A percentile compares a stretch with the other conserved stretches of the same genome.
These are phyloP conservation scores for Leptopilina syphax DNA, from an alignment of 2,888 invertebrate species.

Conservation along the genomic window DNA sequence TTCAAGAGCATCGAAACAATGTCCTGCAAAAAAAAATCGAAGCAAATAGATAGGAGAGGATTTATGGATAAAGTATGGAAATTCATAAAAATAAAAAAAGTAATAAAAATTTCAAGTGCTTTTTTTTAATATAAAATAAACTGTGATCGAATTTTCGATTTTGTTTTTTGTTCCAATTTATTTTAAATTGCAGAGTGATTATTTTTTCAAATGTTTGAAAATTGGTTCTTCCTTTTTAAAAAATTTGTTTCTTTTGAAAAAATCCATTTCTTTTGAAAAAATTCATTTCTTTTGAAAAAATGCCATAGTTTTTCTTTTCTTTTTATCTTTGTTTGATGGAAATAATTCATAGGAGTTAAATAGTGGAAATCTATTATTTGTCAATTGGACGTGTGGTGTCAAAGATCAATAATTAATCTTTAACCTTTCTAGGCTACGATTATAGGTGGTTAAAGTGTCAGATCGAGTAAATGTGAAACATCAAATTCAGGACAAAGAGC, in stretches of 20 bases:
- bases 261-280: no score
- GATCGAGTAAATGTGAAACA: constrained; percentile 16
- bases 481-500: constrained; percentile 34
- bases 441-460: background rate
- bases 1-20: background rate
- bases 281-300: no score
- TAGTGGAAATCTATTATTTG: background rate
- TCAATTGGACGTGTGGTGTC: background rate
- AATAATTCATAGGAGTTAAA: background rate
- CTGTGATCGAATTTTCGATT: no score
- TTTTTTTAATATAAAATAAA: no score
- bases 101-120: no score
- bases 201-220: no score
- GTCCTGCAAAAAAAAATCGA: background rate
- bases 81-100: background rate
- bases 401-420: constrained; percentile 12
- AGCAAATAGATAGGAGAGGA: background rate
- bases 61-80: background rate
- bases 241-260: no score
- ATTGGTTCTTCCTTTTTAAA: no score
- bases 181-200: no score
- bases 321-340: no score
- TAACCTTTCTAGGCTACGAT: constrained; percentile 8
- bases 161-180: no score
- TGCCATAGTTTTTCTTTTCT: no score